Percentiles rank a stretch among this genome's conserved stretches.
Evolutionary conservation across 2,113 vertebrate genomes (phyloP).

Genomic region (Vidua chalybeata): DNA sequence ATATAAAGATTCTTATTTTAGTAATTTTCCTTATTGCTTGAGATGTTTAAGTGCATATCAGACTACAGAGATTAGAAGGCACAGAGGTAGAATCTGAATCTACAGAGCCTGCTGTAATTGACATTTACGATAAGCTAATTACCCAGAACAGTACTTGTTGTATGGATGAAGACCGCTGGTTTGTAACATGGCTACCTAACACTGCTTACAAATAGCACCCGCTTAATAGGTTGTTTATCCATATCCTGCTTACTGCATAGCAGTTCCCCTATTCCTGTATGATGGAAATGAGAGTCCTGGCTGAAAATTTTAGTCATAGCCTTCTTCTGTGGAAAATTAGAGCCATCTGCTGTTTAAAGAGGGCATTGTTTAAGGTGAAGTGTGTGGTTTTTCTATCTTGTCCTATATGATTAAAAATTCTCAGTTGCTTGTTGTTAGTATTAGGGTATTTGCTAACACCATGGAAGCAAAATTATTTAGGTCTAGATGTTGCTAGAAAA

Average conservation of each 20-base stretch:
- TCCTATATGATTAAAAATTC: background rate
- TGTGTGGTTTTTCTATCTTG: background rate
- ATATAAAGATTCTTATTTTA: background rate
- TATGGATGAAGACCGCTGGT: background rate
- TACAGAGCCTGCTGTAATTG: background rate
- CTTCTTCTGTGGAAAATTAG: constrained; percentile 58
- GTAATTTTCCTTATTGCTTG: background rate
- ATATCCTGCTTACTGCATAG: background rate
- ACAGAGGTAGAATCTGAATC: background rate
- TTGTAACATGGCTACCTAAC: background rate
- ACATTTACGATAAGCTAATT: background rate
- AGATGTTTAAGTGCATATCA: background rate
- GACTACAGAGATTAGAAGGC: background rate
- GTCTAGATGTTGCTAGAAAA: background rate
- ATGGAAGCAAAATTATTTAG: background rate
- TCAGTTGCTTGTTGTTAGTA: background rate
- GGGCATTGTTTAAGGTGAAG: background rate
- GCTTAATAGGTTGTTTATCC: background rate
- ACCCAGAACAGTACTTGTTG: background rate
- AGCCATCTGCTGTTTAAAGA: constrained; percentile 73
- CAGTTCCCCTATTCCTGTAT: background rate
- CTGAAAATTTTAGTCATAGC: background rate
- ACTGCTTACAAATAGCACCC: background rate
- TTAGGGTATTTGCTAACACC: background rate
- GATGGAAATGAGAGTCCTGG: background rate